Evolutionary conservation across 2,113 vertebrate species (phyloP).

Genomic region (Dasyurus viverrinus): DNA sequence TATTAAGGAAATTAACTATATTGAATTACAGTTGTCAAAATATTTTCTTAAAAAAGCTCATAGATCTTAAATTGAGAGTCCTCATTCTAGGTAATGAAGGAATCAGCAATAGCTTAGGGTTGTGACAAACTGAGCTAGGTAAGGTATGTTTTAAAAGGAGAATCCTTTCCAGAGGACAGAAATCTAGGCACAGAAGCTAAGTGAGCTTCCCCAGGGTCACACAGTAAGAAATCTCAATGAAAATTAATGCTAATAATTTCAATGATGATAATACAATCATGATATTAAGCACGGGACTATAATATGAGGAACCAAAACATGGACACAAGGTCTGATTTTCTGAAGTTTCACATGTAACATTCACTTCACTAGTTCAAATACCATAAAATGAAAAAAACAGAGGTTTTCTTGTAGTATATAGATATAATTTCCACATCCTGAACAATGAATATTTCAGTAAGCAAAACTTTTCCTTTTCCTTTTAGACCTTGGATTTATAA

Average conservation of each 20-base stretch:
- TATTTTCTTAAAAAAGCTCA: neutral
- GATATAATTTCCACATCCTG: neutral
- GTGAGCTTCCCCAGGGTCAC: too few relatives aligned
- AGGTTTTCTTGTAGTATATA: neutral
- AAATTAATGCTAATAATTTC: neutral
- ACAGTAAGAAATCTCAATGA: neutral
- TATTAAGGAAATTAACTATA: neutral
- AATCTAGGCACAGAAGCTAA: neutral
- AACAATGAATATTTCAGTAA: neutral
- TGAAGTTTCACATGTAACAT: neutral
- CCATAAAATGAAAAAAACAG: neutral
- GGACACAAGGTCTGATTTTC: neutral
- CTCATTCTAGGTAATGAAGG: neutral
- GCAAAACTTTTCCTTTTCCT: neutral
- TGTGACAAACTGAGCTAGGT: neutral
- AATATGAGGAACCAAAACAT: neutral
- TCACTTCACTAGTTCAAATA: slow-evolving; percentile 28
- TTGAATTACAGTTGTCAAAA: neutral
- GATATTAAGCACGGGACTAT: neutral
- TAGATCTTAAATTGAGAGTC: neutral
- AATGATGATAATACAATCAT: neutral
- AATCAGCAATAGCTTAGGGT: neutral
- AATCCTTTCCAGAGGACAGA: neutral
- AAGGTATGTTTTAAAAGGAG: too few relatives aligned
- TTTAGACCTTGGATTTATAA: slow-evolving; percentile 8